A percentile compares a stretch with the other conserved stretches of the same genome.
phyloP scores from a whole-genome alignment of 2,113 vertebrate species.

The Cavia porcellus region DNA sequence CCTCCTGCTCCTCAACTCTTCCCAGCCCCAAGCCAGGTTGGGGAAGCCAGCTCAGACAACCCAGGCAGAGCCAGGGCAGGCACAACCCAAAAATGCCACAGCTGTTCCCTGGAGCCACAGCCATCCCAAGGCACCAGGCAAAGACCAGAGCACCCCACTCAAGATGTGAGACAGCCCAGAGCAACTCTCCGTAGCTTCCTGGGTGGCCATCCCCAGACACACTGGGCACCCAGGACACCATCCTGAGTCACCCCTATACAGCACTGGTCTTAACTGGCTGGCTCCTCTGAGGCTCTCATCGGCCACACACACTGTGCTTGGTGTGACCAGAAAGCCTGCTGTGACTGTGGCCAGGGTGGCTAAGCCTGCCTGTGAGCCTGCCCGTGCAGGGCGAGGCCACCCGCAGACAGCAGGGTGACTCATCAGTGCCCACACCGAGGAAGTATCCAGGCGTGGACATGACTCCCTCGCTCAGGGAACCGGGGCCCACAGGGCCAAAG shows the following conservation, averaged over 20 bases:
- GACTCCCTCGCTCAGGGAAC: not conserved
- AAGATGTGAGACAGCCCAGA: not conserved
- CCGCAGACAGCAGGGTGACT: no score
- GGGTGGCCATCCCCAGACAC: not conserved
- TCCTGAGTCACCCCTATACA: not conserved
- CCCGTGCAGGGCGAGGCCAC: accelerated
- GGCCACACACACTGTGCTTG: not conserved
- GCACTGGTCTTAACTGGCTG: accelerated
- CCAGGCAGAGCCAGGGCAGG: not conserved
- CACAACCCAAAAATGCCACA: not conserved
- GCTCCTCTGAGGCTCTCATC: not conserved
- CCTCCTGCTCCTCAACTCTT: accelerated
- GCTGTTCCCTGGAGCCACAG: accelerated
- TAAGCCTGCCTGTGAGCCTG: not conserved
- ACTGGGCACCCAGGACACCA: not conserved
- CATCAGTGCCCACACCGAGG: accelerated
- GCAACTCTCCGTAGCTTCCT: not conserved
- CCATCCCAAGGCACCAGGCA: not conserved
- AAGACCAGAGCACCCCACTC: not conserved
- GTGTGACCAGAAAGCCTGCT: not conserved
- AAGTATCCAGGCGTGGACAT: no score
- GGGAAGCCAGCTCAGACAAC: not conserved
- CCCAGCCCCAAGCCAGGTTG: not conserved
- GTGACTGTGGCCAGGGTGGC: not conserved
- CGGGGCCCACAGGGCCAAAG: no score